phyloP scores from a whole-genome alignment of 1,140 invertebrate species.

The Drosophila lowei region DNA sequence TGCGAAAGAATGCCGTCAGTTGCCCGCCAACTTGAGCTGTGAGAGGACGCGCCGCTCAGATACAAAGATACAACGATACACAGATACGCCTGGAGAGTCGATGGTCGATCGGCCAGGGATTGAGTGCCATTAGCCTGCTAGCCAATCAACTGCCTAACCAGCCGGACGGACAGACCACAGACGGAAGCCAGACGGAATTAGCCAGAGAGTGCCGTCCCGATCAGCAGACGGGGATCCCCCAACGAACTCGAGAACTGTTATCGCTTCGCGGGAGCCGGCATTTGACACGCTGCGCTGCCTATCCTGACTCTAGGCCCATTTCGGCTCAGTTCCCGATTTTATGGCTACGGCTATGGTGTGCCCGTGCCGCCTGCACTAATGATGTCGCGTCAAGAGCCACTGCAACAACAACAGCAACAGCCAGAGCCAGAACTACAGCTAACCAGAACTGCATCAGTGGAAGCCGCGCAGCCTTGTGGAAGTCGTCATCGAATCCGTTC shows the following conservation, averaged over 20 bases:
- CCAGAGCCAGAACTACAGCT: conserved; percentile 1
- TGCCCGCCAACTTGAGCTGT: conserved; percentile 79
- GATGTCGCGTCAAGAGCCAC: conserved; percentile 68
- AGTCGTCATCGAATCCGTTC: conserved; percentile 64
- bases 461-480: conserved; percentile 6
- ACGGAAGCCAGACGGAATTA: too few relatives aligned
- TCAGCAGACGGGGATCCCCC: background rate
- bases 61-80: too few relatives aligned
- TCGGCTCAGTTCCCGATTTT: conserved; percentile 40
- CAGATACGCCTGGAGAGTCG: too few relatives aligned
- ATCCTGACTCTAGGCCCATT: conserved; percentile 38
- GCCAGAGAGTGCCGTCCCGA: too few relatives aligned
- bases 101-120: too few relatives aligned
- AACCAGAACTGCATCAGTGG: conserved; percentile 15
- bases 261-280: conserved; percentile 28
- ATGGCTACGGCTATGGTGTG: conserved; percentile 39
- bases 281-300: conserved; percentile 44
- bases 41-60: conserved; percentile 69
- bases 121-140: too few relatives aligned
- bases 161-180: too few relatives aligned
- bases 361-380: conserved; percentile 63
- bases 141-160: too few relatives aligned
- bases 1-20: conserved; percentile 71
- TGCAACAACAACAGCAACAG: conserved; percentile 16
- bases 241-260: background rate